A percentile compares a stretch with the other conserved stretches of the same genome.
Evolutionary conservation across 2,888 invertebrate species (phyloP).

Genomic region (Idaea straminata): DNA sequence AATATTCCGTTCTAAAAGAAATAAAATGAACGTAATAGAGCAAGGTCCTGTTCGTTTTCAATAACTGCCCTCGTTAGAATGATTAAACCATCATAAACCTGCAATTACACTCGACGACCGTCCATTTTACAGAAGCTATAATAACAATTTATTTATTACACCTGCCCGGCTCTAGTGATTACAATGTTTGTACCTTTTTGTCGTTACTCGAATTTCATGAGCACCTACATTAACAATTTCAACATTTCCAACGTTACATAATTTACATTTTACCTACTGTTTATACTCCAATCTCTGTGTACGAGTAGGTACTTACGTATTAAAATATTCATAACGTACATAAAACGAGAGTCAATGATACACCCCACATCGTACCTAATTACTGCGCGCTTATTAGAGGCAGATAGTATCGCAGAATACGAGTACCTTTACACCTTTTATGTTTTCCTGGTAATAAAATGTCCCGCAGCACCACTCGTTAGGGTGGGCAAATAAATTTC

Average conservation of each 20-base stretch:
- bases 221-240: constrained; percentile 32
- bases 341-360: constrained; percentile 51
- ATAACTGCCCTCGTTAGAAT: constrained; percentile 25
- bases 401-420: constrained; percentile 51
- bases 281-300: constrained; percentile 34
- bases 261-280: constrained; percentile 9
- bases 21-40: not conserved
- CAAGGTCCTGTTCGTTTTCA: constrained; percentile 8
- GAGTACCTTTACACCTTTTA: constrained; percentile 44
- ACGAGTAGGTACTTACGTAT: constrained; percentile 40
- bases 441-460: constrained; percentile 44
- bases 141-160: constrained; percentile 52
- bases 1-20: not conserved
- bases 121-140: constrained; percentile 38
- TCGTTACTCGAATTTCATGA: constrained; percentile 40
- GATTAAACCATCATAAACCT: constrained; percentile 32
- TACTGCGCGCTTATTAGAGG: constrained; percentile 52
- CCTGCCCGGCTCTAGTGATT: constrained; percentile 44
- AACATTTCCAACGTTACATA: constrained; percentile 27
- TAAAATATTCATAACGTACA: constrained; percentile 55
- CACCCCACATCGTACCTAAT: constrained; percentile 36
- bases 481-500: constrained; percentile 42
- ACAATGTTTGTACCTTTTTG: constrained; percentile 39
- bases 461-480: constrained; percentile 36
- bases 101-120: constrained; percentile 36